phyloP scores from a whole-genome alignment of 2,113 vertebrate species.

The Pelecanoides urinatrix region DNA sequence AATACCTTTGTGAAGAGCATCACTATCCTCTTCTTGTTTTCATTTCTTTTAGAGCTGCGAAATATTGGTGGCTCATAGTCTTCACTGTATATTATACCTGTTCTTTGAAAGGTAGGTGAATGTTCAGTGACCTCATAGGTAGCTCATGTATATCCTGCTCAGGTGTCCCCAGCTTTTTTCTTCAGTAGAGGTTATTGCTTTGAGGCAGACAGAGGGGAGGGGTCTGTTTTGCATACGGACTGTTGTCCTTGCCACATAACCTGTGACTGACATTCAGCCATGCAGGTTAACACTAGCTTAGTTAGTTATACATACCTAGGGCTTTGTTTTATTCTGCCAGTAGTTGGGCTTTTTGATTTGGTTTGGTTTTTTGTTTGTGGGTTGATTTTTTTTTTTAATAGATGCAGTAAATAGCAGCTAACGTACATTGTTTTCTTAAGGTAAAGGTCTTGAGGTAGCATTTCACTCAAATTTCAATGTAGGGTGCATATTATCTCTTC shows the following conservation, averaged over 20 bases:
- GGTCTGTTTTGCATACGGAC: neutral
- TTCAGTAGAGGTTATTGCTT: neutral
- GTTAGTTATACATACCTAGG: neutral
- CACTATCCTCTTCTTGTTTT: neutral
- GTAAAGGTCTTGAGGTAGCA: neutral
- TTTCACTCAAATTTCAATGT: neutral
- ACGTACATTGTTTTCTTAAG: neutral
- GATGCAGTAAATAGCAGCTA: neutral
- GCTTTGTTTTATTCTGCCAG: neutral
- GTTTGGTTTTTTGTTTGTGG: neutral
- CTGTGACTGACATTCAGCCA: neutral
- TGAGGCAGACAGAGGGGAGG: neutral
- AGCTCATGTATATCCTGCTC: neutral
- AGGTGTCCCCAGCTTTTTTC: neutral
- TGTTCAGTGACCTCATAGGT: neutral
- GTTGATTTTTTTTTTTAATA: too few species aligned
- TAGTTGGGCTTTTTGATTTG: neutral
- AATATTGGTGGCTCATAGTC: neutral
- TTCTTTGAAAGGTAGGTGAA: neutral
- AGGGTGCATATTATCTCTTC: neutral
- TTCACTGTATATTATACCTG: neutral
- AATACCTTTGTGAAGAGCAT: neutral
- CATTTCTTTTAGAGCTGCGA: neutral
- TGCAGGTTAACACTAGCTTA: neutral
- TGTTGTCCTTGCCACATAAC: neutral